phyloP scores from a whole-genome alignment of 2,113 vertebrate genomes.

The Boulengeromyrus knoepffleri region DNA sequence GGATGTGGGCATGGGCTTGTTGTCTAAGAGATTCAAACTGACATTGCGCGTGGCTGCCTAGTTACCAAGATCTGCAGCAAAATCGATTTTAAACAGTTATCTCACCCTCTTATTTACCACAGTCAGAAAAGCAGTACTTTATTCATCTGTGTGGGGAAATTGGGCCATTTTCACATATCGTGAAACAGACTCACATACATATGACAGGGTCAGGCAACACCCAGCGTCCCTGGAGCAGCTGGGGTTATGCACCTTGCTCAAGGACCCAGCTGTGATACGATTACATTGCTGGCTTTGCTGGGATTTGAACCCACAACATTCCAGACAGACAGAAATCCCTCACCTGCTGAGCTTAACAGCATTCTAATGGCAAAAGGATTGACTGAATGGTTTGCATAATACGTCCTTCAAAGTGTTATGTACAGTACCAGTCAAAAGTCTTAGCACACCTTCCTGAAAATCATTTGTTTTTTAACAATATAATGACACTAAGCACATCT shows the following conservation, averaged over 20 bases:
- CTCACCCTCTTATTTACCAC: not conserved
- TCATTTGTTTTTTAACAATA: not conserved
- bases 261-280: not conserved
- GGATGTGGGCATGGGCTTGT: not conserved
- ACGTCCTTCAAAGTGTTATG: not conserved
- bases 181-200: not conserved
- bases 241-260: not conserved
- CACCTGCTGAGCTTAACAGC: not conserved
- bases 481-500: not conserved
- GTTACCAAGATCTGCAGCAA: not conserved
- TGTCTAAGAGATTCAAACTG: not conserved
- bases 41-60: not conserved
- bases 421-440: not conserved
- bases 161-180: not conserved
- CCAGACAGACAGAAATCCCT: not conserved
- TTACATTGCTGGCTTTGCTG: not conserved
- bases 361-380: not conserved
- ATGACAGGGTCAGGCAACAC: not conserved
- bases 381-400: not conserved
- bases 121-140: not conserved
- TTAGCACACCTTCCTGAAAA: not conserved
- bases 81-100: constrained; percentile 1
- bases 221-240: not conserved
- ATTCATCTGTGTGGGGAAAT: not conserved
- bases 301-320: not conserved